Evolutionary conservation across 2,797 vertebrate species (phyloP).

Genomic region (Gila robusta): DNA sequence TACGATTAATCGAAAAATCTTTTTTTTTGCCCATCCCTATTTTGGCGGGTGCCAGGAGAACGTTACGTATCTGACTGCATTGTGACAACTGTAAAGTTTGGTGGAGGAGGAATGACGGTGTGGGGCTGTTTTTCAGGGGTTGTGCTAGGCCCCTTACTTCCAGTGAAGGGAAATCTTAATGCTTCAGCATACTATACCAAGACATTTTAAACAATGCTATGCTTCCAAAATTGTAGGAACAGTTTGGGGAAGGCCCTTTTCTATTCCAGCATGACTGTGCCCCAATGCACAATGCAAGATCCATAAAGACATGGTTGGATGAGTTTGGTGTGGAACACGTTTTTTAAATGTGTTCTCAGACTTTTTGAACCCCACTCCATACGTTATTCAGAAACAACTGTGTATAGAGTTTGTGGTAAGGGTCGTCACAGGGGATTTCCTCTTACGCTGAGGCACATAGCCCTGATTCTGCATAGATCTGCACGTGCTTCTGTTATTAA

Average conservation of each 20-base stretch:
- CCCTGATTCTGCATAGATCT: conserved; percentile 27
- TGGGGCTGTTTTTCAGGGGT: not conserved
- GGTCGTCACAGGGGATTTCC: conserved; percentile 24
- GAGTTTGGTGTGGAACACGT: not conserved
- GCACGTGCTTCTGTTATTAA: conserved; percentile 24
- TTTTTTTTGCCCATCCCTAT: too few relatives aligned
- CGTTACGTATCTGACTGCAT: not conserved
- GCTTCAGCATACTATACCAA: not conserved
- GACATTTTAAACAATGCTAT: not conserved
- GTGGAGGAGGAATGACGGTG: not conserved
- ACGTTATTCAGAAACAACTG: not conserved
- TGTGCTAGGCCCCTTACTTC: not conserved
- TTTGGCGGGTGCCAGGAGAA: not conserved
- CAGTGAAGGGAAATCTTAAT: not conserved
- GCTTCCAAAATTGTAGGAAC: not conserved
- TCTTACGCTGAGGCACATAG: conserved; percentile 17
- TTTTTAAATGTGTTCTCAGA: not conserved
- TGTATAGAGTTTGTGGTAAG: conserved; percentile 7
- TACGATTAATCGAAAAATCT: too few relatives aligned
- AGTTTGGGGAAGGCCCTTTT: not conserved
- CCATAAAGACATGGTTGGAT: not conserved
- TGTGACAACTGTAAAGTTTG: not conserved
- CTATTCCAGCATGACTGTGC: not conserved
- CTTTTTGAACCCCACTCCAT: not conserved
- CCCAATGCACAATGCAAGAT: not conserved